Base-by-base conservation (phyloP, 2,888 invertebrate genomes). In the Silvanus unidentatus region DNA sequence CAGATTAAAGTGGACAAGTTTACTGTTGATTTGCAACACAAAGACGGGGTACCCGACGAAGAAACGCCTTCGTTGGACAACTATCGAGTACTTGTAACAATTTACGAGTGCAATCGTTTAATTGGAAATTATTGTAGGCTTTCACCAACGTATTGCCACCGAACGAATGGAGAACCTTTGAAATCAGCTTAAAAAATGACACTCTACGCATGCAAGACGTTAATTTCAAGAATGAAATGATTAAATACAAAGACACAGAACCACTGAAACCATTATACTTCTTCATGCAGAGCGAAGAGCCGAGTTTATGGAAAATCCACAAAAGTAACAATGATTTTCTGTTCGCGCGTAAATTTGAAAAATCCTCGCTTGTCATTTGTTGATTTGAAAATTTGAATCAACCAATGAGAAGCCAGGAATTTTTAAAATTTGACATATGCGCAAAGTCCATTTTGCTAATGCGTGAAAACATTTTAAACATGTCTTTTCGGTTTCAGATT, bases 221-320 rank as follows among this genome's bases (percentile, higher is more conserved):
- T 12, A 60, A 61, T 52, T 53, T 60, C 15, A 59, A 65, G 44
- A 55, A 58, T 45, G 58, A 52, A 4, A 44, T 65, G 10, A 54
- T 69, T 22, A 57, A 61, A 46, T 56, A 59, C 30, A 47, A 40
- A 13, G 63, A 60, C 45, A 45, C 50, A 5, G 51, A 58, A 39
- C 57, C 58, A 11, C 43, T 66, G 27, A 58, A 54, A 15, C 63
- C 65, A 1, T 51, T 55, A 16, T 68, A 63, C 53, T 54, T 69
- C 41, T 53, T 67, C 9, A 49, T 66, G 44, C 55, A 62, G 39
- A 70, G 67, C 43, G 42, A 49, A 27, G 47, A 58, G 46, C 54
- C 52, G 10, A 62, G 65, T 30, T 44, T 66, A 11, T 70, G 70
- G 70, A 70, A 68, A 57, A 55, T 68, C n/a, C 65, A 67, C 45